Evolutionary conservation across 2,888 invertebrate species (phyloP), one percentile per base, ranked within the genome.

Genomic region (Drosophila sordidapex): DNA sequence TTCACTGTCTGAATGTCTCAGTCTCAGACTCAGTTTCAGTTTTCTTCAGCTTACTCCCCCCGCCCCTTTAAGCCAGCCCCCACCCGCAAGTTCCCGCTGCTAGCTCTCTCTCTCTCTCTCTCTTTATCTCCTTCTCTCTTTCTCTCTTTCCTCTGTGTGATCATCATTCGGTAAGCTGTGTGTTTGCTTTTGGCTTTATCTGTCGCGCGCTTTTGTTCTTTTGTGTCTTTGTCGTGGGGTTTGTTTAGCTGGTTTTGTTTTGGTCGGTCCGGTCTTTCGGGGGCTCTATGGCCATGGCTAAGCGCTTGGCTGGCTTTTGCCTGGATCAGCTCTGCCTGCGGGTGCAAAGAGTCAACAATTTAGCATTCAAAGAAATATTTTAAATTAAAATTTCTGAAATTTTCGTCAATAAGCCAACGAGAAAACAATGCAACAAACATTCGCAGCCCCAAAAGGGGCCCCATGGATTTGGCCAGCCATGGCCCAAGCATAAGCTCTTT

Each of bases 361-460:
- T 90, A 88, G 84, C 91, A 91, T 90, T 83, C 90, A 90, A 83
- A 87, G 83, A 91, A 91, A 91, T 92, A 93, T 93, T 92, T 93
- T 93, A 93, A 93, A 93, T 93, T 93, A 93, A 93, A 92, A 93
- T 93, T 93, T 92, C 92, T 93, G 82, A 91, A 93, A 93, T 92
- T 90, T 91, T 89, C 89, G 76, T 87, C 86, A 87, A 87, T 89
- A 87, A 89, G 74, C 87, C 72, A 57, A 54, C 67, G 54, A 60
- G 74, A 81, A 74, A 74, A 89, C 86, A 87, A 89, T 88, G 88
- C 83, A 67, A 63, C 57, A 53, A 72, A 72, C 62, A 68, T 65
- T 58, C 58, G 29, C 25, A 35, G 51, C 53, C 21, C 29, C 54
- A 56, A 63, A 71, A 54, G 46, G 36, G 33, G 46, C 11, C 27